Conservation (phyloP, 2,888 invertebrate genomes). For the Strigamia maritima region DNA sequence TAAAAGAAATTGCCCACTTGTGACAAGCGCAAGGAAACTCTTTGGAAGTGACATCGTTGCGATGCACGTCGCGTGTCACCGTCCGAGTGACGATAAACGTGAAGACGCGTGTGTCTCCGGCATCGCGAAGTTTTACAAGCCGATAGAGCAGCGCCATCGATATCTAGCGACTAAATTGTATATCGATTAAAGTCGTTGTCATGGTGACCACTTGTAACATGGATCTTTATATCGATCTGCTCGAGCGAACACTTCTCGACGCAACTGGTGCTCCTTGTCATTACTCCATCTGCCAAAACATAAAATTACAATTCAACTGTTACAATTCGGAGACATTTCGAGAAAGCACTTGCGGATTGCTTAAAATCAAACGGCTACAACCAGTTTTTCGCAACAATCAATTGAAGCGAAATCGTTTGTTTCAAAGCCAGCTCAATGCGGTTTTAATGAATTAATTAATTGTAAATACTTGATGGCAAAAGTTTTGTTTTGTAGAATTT, state of each 20-base stretch:
- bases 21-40: constrained; percentile 79
- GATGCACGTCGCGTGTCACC: constrained; percentile 71
- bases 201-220: background rate
- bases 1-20: constrained; percentile 76
- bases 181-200: background rate
- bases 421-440: too few species aligned
- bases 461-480: background rate
- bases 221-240: background rate
- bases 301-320: background rate
- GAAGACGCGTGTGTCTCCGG: constrained; percentile 77
- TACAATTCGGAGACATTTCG: background rate
- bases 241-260: background rate
- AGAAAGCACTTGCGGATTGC: background rate
- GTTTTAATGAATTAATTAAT: background rate
- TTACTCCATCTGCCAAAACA: background rate
- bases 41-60: constrained; percentile 71
- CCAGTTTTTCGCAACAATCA: background rate
- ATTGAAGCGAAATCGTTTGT: too few species aligned
- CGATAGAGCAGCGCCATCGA: constrained; percentile 74
- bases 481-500: background rate
- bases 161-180: background rate
- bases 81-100: constrained; percentile 77
- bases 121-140: constrained; percentile 76
- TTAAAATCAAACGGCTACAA: background rate
- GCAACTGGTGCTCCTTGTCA: background rate